Evolutionary conservation across 2,888 invertebrate genomes (phyloP), one percentile per base, ranked within the genome.

Genomic region (Heliconius ismenius): DNA sequence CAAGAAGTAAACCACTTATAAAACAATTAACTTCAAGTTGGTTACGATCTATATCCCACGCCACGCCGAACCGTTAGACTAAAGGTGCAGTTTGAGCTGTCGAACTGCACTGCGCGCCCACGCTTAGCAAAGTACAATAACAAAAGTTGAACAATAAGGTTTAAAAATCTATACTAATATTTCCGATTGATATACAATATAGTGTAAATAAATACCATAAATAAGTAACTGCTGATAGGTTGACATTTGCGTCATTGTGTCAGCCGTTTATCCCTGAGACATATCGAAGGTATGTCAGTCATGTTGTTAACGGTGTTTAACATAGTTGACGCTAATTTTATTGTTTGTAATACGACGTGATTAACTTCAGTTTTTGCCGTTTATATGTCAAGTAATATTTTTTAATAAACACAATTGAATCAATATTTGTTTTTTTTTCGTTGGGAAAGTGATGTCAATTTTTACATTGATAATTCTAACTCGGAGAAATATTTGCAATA

Each of bases 1-100:
- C 4, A 67, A 76, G 11, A 36, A 63, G 54, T 69, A 69, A 68
- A 69, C 54, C 64, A 63, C 75, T 65, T 78, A 67, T 65, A 72
- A 74, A 32, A 67, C 72, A 76, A 74, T 76, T 77, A 78, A 74
- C 65, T 58, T 69, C 70, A 68, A 58, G 76, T 67, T 77, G 81
- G 76, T 78, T 77, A 77, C 76, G 76, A 74, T 75, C 80, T 80
- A 67, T 76, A 79, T 78, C 80, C 78, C 80, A 81, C 79, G 78
- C 79, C 70, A 81, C 79, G 78, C 79, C 70, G 76, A 67, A 79
- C 80, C 82, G 80, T 81, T 81, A 80, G 75, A 68, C 70, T 75
- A 65, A 77, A 73, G 70, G 58, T 58, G 72, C 65, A 49, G 68
- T 73, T 70, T 54, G 43, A 73, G 67, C 63, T 62, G 69, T 69